A percentile compares a stretch with the other conserved stretches of the same genome.
Conservation (phyloP, 2,113 vertebrate genomes). For the Sigmodon hispidus region DNA sequence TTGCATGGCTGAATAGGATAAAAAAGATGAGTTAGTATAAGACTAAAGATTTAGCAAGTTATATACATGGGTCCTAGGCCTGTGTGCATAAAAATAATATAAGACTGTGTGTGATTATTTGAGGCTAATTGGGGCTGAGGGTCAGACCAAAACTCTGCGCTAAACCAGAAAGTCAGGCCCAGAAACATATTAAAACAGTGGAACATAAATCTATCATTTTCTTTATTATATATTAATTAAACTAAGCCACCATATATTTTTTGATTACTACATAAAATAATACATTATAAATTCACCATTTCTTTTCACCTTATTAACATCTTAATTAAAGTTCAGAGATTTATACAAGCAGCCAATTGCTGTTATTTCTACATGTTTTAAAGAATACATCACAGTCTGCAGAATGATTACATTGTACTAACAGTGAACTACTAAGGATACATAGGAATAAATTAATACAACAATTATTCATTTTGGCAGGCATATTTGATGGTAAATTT, state of each 20-base stretch:
- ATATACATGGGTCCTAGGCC: no score
- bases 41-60: no score
- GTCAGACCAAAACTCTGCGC: no score
- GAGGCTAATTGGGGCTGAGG: no score
- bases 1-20: no score
- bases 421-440: neutral
- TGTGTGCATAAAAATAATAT: no score
- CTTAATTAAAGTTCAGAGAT: constrained; percentile 47
- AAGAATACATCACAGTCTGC: neutral
- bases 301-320: constrained; percentile 17
- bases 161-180: no score
- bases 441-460: neutral
- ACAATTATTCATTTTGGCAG: neutral
- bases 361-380: neutral
- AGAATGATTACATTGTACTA: neutral
- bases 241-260: neutral
- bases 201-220: no score
- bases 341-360: neutral
- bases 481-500: neutral
- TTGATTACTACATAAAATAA: neutral
- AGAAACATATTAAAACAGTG: no score
- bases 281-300: neutral
- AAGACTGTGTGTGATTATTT: no score
- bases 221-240: neutral
- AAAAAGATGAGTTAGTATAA: no score